Evolutionary conservation across 2,888 invertebrate genomes (phyloP), one percentile per base, ranked within the genome.

Genomic region (Exephanes ischioxanthus): DNA sequence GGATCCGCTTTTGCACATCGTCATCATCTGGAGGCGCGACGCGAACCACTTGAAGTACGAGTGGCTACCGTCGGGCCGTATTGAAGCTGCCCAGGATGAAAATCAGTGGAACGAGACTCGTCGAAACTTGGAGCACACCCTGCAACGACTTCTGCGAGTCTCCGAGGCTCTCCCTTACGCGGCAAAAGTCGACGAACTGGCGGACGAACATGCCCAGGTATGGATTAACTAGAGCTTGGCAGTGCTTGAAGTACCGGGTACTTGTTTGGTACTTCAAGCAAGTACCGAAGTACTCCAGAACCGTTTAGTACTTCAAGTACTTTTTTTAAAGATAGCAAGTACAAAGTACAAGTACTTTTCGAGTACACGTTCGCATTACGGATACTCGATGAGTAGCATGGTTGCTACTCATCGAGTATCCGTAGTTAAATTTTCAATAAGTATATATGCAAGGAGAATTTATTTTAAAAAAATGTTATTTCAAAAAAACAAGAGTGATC

Each of bases 21-120:
- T 98, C 1, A 97, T 99, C 67, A 96, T 99, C 87, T 99, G 99
- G 98, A 96, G 99, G 1, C 96, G 97, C 58, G 98, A 98, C 92
- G 96, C 97, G 11, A 96, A 96, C n/a, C 97, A 97, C 89, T 95
- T 99, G 14, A 98, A 98, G 91, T 99, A 98, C 94, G 98, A 98
- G 94, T 99, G 99, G 98, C 94, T 98, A 76, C 95, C 96, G 88
- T 95, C 95, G 77, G 96, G 96, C 55, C 97, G 97, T 96, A 76
- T 92, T 3, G 91, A 93, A 61, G 89, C 92, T 0, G 89, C 89
- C 45, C 95, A 96, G 72, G 94, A 94, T 30, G 95, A 96, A 70
- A 94, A 94, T 90, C 94, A 94, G 19, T 95, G 97, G 89, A 97
- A 98, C 92, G 96, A 96, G 86, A 97, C 97, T 0, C 96, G 96